Conservation (phyloP, 2,888 invertebrate species). For the Tenthredo scrophulariae region DNA sequence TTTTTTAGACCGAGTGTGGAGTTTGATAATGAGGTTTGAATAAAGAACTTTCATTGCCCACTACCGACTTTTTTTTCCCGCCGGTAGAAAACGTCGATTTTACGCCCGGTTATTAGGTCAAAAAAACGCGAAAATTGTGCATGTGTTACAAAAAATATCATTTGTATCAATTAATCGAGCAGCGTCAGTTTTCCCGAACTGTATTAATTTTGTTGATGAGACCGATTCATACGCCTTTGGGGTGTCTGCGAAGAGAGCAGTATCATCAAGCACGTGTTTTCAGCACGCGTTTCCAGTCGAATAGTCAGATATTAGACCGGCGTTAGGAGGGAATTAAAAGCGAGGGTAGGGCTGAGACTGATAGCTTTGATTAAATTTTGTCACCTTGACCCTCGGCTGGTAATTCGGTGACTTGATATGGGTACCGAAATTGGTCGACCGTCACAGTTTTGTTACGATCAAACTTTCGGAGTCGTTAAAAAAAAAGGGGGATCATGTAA, state of each 20-base stretch:
- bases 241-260: neutral
- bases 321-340: slow-evolving; percentile 37
- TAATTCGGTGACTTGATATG: slow-evolving; percentile 8
- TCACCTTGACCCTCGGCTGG: slow-evolving; percentile 36
- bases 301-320: slow-evolving; percentile 23
- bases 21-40: too few relatives aligned
- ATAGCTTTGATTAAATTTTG: slow-evolving; percentile 45
- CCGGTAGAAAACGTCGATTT: too few relatives aligned
- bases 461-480: neutral
- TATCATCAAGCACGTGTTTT: slow-evolving; percentile 7
- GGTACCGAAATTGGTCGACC: neutral
- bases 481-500: neutral
- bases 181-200: too few relatives aligned
- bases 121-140: too few relatives aligned
- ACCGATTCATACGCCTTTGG: neutral
- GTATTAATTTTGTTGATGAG: neutral
- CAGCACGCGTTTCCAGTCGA: slow-evolving; percentile 28
- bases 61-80: too few relatives aligned
- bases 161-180: neutral
- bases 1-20: too few relatives aligned
- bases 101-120: too few relatives aligned
- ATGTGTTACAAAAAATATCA: too few relatives aligned
- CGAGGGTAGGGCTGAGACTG: neutral
- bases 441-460: slow-evolving; percentile 1
- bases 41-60: too few relatives aligned